phyloP scores from a whole-genome alignment of 2,888 invertebrate genomes.

The Endotricha flammealis region DNA sequence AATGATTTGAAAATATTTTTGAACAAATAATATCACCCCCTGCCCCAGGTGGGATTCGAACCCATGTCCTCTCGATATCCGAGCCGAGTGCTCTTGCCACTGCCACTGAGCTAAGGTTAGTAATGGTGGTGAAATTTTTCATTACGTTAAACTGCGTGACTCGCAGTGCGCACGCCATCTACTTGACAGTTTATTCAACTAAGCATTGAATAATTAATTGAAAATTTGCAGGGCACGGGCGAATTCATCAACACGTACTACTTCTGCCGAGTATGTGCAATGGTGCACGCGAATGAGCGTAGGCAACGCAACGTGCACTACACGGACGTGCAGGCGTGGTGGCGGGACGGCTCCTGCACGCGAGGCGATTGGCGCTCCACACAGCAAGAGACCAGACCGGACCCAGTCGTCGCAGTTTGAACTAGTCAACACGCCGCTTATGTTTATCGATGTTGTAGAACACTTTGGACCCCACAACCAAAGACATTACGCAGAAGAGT shows the following conservation, averaged over 20 bases:
- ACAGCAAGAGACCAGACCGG: conserved; percentile 28
- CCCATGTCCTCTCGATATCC: too few relatives aligned
- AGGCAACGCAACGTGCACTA: conserved; percentile 78
- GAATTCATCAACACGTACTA: conserved; percentile 97
- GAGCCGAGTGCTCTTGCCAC: too few relatives aligned
- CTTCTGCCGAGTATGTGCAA: conserved; percentile 93
- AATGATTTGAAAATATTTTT: too few relatives aligned
- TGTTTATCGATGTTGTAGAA: background rate
- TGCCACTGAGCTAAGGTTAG: too few relatives aligned
- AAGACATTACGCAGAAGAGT: background rate
- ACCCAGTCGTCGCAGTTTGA: conserved; percentile 8
- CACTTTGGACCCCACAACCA: background rate
- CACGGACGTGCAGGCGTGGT: conserved; percentile 94
- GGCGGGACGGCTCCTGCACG: conserved; percentile 87
- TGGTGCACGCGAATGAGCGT: conserved; percentile 83
- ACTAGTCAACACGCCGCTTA: conserved; percentile 13
- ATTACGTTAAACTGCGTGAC: too few relatives aligned
- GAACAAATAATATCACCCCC: too few relatives aligned
- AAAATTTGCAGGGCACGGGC: conserved; percentile 86
- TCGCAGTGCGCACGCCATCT: too few relatives aligned
- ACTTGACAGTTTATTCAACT: too few relatives aligned
- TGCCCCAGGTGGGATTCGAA: too few relatives aligned
- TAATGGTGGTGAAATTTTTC: too few relatives aligned
- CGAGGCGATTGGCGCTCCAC: conserved; percentile 60
- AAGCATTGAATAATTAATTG: too few relatives aligned